A percentile compares a stretch with the other conserved stretches of the same genome.
These are phyloP conservation scores for Ganaspis brasiliensis DNA, from an alignment of 2,888 invertebrate genomes.

Conservation along the genomic window DNA sequence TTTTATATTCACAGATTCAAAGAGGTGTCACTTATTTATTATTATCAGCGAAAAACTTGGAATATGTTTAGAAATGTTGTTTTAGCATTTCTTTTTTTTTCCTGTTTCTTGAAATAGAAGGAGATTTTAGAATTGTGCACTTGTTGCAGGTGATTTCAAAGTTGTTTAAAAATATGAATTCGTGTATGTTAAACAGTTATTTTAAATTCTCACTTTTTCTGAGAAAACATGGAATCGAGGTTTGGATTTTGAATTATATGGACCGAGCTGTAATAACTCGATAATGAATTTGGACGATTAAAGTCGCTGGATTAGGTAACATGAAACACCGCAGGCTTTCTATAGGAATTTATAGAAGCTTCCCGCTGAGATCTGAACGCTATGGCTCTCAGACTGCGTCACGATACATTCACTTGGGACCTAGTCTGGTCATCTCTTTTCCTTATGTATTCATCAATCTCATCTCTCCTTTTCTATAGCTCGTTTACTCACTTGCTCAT, in stretches of 20 bases:
- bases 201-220: conserved; percentile 4
- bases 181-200: not conserved
- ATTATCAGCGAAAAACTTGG: no score
- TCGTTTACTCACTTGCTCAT: conserved; percentile 45
- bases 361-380: conserved; percentile 39
- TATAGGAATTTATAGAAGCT: conserved; percentile 35
- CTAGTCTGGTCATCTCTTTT: conserved; percentile 37
- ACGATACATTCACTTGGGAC: conserved; percentile 32
- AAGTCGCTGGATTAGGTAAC: conserved; percentile 37
- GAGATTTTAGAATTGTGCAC: no score
- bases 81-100: no score
- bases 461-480: conserved; percentile 44
- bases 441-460: conserved; percentile 37
- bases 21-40: no score
- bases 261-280: conserved; percentile 13
- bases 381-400: conserved; percentile 19
- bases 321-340: conserved; percentile 30
- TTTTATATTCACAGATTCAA: not conserved
- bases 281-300: conserved; percentile 35
- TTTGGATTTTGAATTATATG: conserved; percentile 34
- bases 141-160: no score
- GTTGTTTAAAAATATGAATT: not conserved
- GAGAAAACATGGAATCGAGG: not conserved
- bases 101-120: no score
- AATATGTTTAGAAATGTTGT: no score